Evolutionary conservation across 2,797 vertebrate genomes (phyloP).

Genomic region (Sternarchorhynchus goeldii): DNA sequence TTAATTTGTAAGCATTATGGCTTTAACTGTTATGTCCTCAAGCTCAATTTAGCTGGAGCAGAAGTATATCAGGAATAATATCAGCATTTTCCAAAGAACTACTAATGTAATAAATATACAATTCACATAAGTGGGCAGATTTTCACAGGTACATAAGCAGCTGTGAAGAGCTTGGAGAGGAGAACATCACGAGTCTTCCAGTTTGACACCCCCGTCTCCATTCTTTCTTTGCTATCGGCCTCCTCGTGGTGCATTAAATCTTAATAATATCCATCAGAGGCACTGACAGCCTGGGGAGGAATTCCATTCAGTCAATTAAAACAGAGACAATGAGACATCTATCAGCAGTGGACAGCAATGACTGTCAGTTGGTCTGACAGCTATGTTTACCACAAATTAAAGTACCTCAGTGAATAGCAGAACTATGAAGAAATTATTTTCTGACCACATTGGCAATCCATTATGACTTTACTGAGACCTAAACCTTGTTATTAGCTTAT

Average conservation of each 20-base stretch:
- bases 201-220: slow-evolving; percentile 19
- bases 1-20: slow-evolving; percentile 32
- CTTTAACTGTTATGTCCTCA: slow-evolving; percentile 35
- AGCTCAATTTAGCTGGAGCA: slow-evolving; percentile 23
- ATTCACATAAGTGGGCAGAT: slow-evolving; percentile 12
- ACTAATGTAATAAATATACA: slow-evolving; percentile 8
- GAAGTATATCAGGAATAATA: not conserved
- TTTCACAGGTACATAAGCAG: slow-evolving; percentile 23
- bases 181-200: not conserved
- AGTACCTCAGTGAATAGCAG: not conserved
- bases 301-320: slow-evolving; percentile 43
- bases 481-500: slow-evolving; percentile 7
- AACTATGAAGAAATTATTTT: not conserved
- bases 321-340: slow-evolving; percentile 32
- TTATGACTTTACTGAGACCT: not conserved
- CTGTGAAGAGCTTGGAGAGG: not conserved
- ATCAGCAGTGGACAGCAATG: not conserved
- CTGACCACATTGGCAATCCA: not conserved
- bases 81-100: not conserved
- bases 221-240: slow-evolving; percentile 14
- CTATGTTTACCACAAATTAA: slow-evolving; percentile 18
- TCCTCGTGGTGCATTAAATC: slow-evolving; percentile 35
- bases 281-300: slow-evolving; percentile 29
- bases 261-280: slow-evolving; percentile 47
- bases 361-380: slow-evolving; percentile 13